These are phyloP conservation scores for Oreocharis arfaki DNA, from an alignment of 2,113 vertebrate species.

Conservation along the genomic window DNA sequence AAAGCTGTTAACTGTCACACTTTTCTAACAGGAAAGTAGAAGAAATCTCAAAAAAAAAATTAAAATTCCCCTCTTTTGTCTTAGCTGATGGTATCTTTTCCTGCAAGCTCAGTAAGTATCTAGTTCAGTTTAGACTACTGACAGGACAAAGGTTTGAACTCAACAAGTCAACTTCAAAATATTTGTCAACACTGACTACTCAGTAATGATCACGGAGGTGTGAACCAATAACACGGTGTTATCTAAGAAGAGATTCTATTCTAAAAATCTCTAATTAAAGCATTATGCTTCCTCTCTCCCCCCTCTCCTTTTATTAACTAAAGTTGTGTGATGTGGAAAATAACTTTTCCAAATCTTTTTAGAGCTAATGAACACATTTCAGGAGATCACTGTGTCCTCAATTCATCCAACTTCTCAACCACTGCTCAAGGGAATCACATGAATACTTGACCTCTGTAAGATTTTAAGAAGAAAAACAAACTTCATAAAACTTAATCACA, in stretches of 20 bases:
- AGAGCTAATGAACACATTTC: constrained; percentile 67
- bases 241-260: not conserved
- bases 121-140: constrained; percentile 22
- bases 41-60: not conserved
- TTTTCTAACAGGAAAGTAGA: not conserved
- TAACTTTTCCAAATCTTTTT: constrained; percentile 60
- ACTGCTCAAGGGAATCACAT: constrained; percentile 66
- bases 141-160: constrained; percentile 32
- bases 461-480: constrained; percentile 89
- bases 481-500: constrained; percentile 91
- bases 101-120: not conserved
- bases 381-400: constrained; percentile 68
- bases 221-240: not conserved
- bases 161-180: constrained; percentile 16
- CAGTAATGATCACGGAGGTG: not conserved
- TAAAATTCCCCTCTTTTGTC: not conserved
- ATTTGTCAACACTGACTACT: not conserved
- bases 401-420: constrained; percentile 58
- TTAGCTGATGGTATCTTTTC: not conserved
- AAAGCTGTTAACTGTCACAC: not conserved
- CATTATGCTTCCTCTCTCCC: not conserved
- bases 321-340: constrained; percentile 52
- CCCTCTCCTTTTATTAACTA: not conserved
- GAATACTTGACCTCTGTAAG: constrained; percentile 72
- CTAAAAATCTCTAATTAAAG: constrained; percentile 36